Evolutionary conservation across 1,140 invertebrate species (phyloP).

Genomic region (Trichonephila clavipes): DNA sequence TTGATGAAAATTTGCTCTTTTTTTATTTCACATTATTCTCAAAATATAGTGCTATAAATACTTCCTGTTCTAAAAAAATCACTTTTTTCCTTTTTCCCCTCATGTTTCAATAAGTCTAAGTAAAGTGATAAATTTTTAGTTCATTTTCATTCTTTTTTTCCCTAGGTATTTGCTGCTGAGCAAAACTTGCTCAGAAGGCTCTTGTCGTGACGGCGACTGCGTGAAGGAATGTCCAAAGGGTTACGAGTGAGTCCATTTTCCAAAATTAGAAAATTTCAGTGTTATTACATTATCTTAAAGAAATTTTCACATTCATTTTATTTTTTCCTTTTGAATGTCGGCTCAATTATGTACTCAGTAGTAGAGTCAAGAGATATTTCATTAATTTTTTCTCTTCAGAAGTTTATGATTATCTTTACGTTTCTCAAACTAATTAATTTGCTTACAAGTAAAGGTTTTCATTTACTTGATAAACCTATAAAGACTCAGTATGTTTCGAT

Average conservation of each 20-base stretch:
- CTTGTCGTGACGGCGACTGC: conserved; percentile 80
- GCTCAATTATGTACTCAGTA: too few species aligned
- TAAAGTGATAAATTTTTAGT: neutral
- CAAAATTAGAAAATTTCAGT: neutral
- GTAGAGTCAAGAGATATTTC: too few species aligned
- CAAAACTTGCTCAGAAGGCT: conserved; percentile 68
- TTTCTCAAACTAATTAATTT: too few species aligned
- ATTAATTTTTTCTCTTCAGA: too few species aligned
- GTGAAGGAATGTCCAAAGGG: conserved; percentile 61
- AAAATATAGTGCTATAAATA: neutral
- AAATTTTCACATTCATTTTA: neutral
- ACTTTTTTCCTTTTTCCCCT: neutral
- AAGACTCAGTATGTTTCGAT: too few species aligned
- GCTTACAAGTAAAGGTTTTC: too few species aligned
- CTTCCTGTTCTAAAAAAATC: neutral
- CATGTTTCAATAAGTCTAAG: neutral
- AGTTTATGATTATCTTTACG: too few species aligned
- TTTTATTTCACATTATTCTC: neutral
- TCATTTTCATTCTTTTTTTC: neutral
- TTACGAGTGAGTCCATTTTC: conserved; percentile 68
- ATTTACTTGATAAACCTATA: too few species aligned
- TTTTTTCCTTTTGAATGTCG: neutral
- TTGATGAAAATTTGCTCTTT: neutral
- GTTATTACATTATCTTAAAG: neutral
- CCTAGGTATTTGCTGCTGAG: conserved; percentile 37